These are phyloP conservation scores for Trachelus tabidus DNA, from an alignment of 2,888 invertebrate species.

Conservation along the genomic window DNA sequence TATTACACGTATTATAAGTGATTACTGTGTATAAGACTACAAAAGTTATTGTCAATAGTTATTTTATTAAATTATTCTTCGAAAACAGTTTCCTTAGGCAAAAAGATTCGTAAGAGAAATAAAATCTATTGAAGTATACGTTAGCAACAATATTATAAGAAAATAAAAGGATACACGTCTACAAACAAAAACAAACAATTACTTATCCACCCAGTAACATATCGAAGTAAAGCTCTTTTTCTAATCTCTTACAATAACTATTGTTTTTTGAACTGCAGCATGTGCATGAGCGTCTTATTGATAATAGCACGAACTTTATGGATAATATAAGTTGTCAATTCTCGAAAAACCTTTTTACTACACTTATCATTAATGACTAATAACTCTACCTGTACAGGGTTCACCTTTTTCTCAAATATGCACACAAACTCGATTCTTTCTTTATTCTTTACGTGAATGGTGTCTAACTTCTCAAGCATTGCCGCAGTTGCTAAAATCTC, in stretches of 20 bases:
- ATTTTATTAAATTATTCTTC: not conserved
- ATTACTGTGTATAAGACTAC: not conserved
- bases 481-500: slow-evolving; percentile 60
- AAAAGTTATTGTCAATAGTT: not conserved
- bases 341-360: slow-evolving; percentile 50
- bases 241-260: not conserved
- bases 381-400: slow-evolving; percentile 49
- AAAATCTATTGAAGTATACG: no score
- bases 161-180: not conserved
- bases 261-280: slow-evolving; percentile 42
- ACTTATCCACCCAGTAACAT: not conserved
- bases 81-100: no score
- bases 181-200: not conserved
- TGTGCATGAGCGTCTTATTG: slow-evolving; percentile 43
- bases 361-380: slow-evolving; percentile 43
- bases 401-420: slow-evolving; percentile 41
- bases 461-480: slow-evolving; percentile 47
- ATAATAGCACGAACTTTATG: slow-evolving; percentile 47
- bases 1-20: not conserved
- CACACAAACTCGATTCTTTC: slow-evolving; percentile 43
- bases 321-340: slow-evolving; percentile 48
- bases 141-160: not conserved
- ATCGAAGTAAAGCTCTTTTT: not conserved
- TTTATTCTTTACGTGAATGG: not conserved
- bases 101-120: no score